phyloP scores from a whole-genome alignment of 1,140 invertebrate genomes.

The Cydia amplana region DNA sequence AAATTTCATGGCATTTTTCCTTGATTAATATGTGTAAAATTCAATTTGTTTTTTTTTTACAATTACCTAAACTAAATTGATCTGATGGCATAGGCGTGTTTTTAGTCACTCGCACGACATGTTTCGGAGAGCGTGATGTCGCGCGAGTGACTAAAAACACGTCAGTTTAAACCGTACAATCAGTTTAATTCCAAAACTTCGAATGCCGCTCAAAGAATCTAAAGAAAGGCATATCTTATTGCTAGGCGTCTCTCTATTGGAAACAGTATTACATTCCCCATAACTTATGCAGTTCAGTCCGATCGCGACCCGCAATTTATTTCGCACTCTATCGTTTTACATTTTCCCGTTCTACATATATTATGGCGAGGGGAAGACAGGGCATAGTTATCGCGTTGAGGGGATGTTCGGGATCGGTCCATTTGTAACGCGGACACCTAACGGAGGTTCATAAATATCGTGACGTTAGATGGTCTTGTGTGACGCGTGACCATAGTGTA shows the following conservation, averaged over 20 bases:
- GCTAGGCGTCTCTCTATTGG: neutral
- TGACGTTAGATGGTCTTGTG: neutral
- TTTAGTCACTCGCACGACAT: too few species aligned
- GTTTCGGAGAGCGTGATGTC: too few species aligned
- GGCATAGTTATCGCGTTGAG: neutral
- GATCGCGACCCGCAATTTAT: constrained; percentile 8
- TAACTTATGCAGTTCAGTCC: neutral
- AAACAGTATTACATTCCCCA: neutral
- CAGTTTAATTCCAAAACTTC: too few species aligned
- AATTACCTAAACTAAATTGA: too few species aligned
- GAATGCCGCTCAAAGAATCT: neutral
- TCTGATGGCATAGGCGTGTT: too few species aligned
- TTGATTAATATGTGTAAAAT: too few species aligned
- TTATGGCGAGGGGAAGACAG: neutral
- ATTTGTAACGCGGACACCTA: constrained; percentile 2
- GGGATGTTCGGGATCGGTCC: neutral
- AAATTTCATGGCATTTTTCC: too few species aligned
- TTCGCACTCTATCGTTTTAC: neutral
- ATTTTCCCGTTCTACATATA: neutral
- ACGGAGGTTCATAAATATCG: neutral
- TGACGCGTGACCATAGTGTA: neutral
- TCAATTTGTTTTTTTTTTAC: too few species aligned
- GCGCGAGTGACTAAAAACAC: too few species aligned
- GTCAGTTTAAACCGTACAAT: too few species aligned
- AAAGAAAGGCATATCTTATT: neutral